These are phyloP conservation scores for Amaurobius ferox DNA, from an alignment of 2,888 invertebrate genomes.

Conservation along the genomic window DNA sequence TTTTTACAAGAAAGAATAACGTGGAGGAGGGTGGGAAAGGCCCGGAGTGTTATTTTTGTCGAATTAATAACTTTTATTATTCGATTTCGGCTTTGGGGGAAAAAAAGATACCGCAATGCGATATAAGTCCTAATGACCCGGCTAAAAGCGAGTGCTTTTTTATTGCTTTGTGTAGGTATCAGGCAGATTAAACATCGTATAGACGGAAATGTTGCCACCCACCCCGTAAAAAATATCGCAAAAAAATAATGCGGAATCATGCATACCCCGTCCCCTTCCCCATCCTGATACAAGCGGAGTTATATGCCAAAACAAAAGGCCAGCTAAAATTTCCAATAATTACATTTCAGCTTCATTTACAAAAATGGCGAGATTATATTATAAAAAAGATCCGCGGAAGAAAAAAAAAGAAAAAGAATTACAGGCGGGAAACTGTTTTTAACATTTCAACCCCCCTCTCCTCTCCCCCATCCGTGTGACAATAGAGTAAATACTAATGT, in stretches of 20 bases:
- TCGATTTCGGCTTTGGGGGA: conserved; percentile 47
- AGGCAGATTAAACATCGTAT: conserved; percentile 52
- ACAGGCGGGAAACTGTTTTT: conserved; percentile 69
- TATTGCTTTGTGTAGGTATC: conserved; percentile 50
- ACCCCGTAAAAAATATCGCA: conserved; percentile 20
- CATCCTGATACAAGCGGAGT: conserved; percentile 28
- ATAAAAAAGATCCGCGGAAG: conserved; percentile 33
- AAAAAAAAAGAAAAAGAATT: conserved; percentile 25
- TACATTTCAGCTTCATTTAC: conserved; percentile 70
- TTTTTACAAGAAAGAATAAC: conserved; percentile 32
- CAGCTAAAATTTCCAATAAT: conserved; percentile 65
- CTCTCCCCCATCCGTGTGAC: conserved; percentile 22
- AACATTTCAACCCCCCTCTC: conserved; percentile 41
- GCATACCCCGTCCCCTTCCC: conserved; percentile 13
- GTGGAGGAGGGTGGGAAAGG: conserved; percentile 17
- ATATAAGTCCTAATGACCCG: conserved; percentile 61
- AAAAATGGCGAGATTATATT: conserved; percentile 66
- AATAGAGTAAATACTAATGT: conserved; percentile 71
- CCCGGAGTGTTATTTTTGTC: conserved; percentile 49
- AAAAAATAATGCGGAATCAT: conserved; percentile 41
- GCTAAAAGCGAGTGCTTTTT: conserved; percentile 33
- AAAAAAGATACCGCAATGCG: conserved; percentile 47
- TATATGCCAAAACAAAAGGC: conserved; percentile 55
- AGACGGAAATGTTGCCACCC: conserved; percentile 55
- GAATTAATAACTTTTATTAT: conserved; percentile 71